Conservation (phyloP, 2,797 vertebrate species). For the Sylvia borin region DNA sequence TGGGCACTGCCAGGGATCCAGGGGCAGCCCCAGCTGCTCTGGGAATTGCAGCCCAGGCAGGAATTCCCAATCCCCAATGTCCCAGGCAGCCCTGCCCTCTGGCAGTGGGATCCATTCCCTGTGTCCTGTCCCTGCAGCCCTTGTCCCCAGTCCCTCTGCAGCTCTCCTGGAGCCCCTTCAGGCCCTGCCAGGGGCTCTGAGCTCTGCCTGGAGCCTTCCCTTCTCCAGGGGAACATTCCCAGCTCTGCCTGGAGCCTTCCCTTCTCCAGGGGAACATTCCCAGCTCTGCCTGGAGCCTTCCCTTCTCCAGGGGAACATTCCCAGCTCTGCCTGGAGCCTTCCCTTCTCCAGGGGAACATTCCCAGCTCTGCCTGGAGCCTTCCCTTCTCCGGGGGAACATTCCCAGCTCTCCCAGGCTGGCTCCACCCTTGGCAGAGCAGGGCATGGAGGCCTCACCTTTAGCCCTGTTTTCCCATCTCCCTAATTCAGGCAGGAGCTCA, state of each 20-base stretch:
- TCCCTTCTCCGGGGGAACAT: background rate
- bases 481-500: background rate
- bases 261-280: too few species aligned
- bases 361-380: background rate
- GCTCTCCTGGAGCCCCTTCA: background rate
- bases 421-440: background rate
- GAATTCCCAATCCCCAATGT: background rate
- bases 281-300: background rate
- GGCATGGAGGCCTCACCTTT: rapidly evolving
- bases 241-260: background rate
- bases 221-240: background rate
- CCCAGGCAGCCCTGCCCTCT: background rate
- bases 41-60: background rate
- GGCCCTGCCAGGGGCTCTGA: background rate
- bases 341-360: background rate
- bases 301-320: background rate
- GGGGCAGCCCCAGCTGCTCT: background rate
- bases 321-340: background rate
- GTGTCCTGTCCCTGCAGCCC: background rate
- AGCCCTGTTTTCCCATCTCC: rapidly evolving
- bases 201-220: background rate
- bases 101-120: background rate
- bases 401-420: background rate
- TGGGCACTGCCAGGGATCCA: background rate
- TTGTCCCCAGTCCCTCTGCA: background rate